Conservation (phyloP, 2,113 vertebrate species). For the Rhinopithecus roxellana region DNA sequence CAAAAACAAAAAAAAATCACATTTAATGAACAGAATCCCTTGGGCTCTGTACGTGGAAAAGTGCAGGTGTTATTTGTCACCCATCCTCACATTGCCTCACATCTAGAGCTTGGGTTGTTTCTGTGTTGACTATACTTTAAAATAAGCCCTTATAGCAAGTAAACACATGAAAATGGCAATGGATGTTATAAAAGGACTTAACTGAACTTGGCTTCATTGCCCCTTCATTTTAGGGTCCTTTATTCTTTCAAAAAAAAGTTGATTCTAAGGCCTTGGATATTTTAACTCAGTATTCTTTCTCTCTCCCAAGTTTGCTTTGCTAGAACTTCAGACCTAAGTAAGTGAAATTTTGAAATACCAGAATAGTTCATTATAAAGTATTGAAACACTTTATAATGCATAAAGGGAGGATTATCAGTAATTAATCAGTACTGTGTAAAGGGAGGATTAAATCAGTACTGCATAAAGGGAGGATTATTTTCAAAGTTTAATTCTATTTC, state of each 20-base stretch:
- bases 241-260: neutral
- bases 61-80: neutral
- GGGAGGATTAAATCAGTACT: neutral
- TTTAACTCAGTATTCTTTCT: neutral
- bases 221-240: neutral
- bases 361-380: neutral
- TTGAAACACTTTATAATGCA: neutral
- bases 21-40: neutral
- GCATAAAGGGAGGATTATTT: neutral
- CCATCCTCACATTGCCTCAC: neutral
- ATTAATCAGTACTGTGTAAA: no score
- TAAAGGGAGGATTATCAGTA: neutral
- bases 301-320: neutral
- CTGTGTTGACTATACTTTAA: neutral
- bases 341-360: neutral
- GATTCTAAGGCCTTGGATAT: neutral
- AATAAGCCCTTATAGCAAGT: neutral
- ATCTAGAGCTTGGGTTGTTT: neutral
- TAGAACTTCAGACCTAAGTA: neutral
- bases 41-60: neutral
- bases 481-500: neutral
- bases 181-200: neutral
- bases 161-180: neutral
- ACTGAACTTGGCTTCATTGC: neutral
- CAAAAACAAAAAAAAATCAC: neutral